Percentiles rank a stretch among this genome's conserved stretches.
Evolutionary conservation across 2,888 invertebrate genomes (phyloP).

Genomic region (Nebria brevicollis): DNA sequence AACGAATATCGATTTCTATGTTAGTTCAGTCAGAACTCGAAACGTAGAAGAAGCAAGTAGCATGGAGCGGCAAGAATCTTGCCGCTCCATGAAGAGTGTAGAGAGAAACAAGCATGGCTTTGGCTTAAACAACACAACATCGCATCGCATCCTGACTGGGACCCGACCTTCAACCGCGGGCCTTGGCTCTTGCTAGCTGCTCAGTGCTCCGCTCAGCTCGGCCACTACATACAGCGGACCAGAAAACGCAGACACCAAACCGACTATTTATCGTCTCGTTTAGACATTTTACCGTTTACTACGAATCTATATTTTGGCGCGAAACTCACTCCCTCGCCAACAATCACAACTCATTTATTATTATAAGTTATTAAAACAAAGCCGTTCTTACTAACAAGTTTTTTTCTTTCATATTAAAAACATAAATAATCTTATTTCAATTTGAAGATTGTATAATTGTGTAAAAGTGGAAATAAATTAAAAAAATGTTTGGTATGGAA

Average conservation of each 20-base stretch:
- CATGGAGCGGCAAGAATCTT: background rate
- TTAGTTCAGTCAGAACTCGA: background rate
- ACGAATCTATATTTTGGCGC: slow-evolving; percentile 5
- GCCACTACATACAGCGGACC: slow-evolving; percentile 27
- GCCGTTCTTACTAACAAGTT: too few species aligned
- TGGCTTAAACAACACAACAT: slow-evolving; percentile 7
- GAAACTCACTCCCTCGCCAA: background rate
- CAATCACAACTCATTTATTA: background rate
- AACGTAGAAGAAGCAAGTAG: background rate
- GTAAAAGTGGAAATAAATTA: too few species aligned
- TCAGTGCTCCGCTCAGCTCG: background rate
- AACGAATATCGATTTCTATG: background rate
- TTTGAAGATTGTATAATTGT: too few species aligned
- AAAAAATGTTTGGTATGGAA: too few species aligned
- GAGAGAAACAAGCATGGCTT: slow-evolving; percentile 5
- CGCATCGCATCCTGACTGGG: slow-evolving; percentile 10
- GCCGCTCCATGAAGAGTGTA: background rate
- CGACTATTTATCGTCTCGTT: background rate
- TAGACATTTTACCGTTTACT: background rate
- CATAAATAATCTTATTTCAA: too few species aligned
- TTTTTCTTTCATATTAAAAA: too few species aligned
- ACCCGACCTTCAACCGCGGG: slow-evolving; percentile 54
- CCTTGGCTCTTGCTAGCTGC: slow-evolving; percentile 49
- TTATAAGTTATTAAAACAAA: too few species aligned
- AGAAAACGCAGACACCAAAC: slow-evolving; percentile 6